Evolutionary conservation across 1,140 invertebrate species (phyloP).

Genomic region (Drosophila takahashii): DNA sequence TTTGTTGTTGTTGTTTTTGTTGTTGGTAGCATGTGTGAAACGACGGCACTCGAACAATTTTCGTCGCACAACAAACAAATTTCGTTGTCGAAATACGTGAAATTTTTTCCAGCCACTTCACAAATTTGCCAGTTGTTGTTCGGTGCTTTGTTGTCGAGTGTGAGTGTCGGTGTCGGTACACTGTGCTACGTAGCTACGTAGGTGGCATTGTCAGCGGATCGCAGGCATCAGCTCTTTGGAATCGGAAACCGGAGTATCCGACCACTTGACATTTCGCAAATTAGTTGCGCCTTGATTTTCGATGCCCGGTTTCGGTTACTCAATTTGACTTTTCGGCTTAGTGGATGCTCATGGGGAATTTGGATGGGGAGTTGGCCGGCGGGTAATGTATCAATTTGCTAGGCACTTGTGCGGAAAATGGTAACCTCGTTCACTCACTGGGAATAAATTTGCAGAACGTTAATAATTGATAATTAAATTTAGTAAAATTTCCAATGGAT

Average conservation of each 20-base stretch:
- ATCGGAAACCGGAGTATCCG: conserved; percentile 37
- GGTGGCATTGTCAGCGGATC: conserved; percentile 45
- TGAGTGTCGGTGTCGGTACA: conserved; percentile 17
- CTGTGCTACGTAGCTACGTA: conserved; percentile 46
- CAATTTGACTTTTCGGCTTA: conserved; percentile 9
- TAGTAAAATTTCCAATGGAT: too few relatives aligned
- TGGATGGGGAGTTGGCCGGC: not conserved
- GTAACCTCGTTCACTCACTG: not conserved
- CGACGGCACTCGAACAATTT: conserved; percentile 42
- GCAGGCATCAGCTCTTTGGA: conserved; percentile 34
- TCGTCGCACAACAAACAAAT: conserved; percentile 52
- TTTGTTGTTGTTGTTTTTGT: conserved; percentile 16
- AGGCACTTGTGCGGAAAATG: not conserved
- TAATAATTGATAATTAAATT: too few relatives aligned
- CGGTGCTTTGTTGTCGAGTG: conserved; percentile 52
- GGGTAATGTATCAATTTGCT: conserved; percentile 29
- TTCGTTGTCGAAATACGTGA: conserved; percentile 55
- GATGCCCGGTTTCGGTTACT: conserved; percentile 18
- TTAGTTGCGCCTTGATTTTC: conserved; percentile 62
- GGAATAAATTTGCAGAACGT: not conserved
- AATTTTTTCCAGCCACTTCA: conserved; percentile 61
- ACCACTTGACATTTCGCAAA: conserved; percentile 58
- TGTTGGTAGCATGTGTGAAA: conserved; percentile 35
- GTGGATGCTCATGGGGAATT: not conserved
- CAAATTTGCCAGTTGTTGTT: conserved; percentile 47